Conservation (phyloP, 2,113 vertebrate genomes). For the Progne subis region DNA sequence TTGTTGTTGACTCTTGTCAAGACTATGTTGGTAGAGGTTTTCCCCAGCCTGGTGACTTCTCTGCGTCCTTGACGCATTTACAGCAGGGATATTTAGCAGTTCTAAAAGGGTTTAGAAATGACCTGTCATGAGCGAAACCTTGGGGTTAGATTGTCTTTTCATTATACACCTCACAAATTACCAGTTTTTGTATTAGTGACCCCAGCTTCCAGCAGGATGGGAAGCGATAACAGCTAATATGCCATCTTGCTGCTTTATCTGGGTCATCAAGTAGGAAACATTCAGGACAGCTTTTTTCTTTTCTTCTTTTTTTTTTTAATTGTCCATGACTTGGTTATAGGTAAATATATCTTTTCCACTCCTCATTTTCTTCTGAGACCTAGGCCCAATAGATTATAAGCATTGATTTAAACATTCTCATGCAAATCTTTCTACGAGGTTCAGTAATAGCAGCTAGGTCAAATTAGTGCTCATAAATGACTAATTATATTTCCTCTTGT, state of each 20-base stretch:
- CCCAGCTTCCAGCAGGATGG: background rate
- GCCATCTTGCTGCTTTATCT: background rate
- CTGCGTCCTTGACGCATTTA: background rate
- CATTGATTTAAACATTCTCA: conserved; percentile 22
- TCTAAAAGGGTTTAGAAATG: background rate
- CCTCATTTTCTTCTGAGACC: background rate
- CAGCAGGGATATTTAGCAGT: background rate
- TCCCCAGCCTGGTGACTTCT: background rate
- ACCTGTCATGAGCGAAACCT: background rate
- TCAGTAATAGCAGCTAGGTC: conserved; percentile 18
- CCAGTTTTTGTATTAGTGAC: background rate
- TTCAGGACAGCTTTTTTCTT: background rate
- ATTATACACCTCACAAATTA: background rate
- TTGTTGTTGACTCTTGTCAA: background rate
- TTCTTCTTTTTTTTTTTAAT: background rate
- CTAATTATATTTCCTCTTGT: conserved; percentile 40
- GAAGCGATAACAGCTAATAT: background rate
- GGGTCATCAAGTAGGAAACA: background rate
- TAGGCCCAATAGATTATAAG: background rate
- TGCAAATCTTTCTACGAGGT: background rate
- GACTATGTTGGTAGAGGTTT: background rate
- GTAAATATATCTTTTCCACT: background rate
- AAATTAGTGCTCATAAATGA: conserved; percentile 28
- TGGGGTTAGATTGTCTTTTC: background rate
- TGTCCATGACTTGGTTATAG: background rate